Evolutionary conservation across 2,113 vertebrate genomes (phyloP).

Genomic region (Paralichthys olivaceus): DNA sequence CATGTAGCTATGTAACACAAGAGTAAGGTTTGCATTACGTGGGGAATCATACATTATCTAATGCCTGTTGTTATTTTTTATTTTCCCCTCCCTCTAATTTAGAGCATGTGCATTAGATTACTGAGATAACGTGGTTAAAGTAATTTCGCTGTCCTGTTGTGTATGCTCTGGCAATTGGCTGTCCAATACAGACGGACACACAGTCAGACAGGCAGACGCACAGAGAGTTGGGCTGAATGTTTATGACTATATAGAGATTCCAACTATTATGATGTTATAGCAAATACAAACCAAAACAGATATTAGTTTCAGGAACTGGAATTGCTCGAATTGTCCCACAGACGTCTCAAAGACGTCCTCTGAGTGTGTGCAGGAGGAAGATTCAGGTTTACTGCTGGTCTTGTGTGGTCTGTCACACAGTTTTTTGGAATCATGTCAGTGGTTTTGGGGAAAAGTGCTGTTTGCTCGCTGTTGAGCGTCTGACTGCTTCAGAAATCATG

Average conservation of each 20-base stretch:
- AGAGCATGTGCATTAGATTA: constrained; percentile 71
- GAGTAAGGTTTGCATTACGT: not conserved
- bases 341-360: not conserved
- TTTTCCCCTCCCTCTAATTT: constrained; percentile 32
- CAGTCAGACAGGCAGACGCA: not conserved
- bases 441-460: constrained; percentile 41
- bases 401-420: not conserved
- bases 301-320: not conserved
- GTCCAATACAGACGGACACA: constrained; percentile 5
- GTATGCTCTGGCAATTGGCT: constrained; percentile 39
- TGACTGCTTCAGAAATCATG: constrained; percentile 55
- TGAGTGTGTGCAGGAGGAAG: not conserved
- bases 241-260: not conserved
- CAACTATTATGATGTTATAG: not conserved
- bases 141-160: constrained; percentile 60
- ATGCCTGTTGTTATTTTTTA: constrained; percentile 25
- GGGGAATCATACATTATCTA: constrained; percentile 22
- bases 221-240: not conserved
- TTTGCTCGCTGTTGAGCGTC: constrained; percentile 1
- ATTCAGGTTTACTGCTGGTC: not conserved
- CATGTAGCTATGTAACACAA: not conserved
- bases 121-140: constrained; percentile 65
- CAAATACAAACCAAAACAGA: not conserved
- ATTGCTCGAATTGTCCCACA: not conserved
- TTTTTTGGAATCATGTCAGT: not conserved